Evolutionary conservation across 2,113 vertebrate species (phyloP).

Genomic region (Leptosomus discolor): DNA sequence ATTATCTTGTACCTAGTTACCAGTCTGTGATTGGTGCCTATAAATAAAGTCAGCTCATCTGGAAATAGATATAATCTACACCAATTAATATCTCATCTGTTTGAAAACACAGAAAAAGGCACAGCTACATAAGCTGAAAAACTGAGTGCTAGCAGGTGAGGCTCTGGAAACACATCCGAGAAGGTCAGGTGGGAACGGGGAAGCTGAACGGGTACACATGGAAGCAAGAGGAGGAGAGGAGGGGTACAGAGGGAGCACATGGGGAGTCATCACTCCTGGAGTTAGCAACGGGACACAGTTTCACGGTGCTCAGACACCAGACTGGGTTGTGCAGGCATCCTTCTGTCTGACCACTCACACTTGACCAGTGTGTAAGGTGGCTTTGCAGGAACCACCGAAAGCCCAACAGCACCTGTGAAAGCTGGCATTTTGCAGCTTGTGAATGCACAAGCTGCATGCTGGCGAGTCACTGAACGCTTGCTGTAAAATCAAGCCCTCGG

Average conservation of each 20-base stretch:
- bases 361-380: background rate
- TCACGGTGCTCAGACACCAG: background rate
- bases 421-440: background rate
- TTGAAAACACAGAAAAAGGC: background rate
- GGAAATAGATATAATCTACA: background rate
- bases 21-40: background rate
- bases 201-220: background rate
- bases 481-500: background rate
- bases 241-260: rapidly evolving
- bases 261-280: rapidly evolving
- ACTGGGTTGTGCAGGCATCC: background rate
- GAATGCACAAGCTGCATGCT: background rate
- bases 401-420: background rate
- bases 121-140: background rate
- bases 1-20: background rate
- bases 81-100: background rate
- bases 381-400: background rate
- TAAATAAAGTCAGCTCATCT: background rate
- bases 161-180: background rate
- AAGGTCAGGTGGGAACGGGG: background rate
- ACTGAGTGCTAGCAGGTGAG: background rate
- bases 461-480: background rate
- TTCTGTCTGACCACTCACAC: background rate
- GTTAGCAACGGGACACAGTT: background rate
- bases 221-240: background rate